A percentile compares a stretch with the other conserved stretches of the same genome.
Conservation (phyloP, 2,113 vertebrate species). For the Zosterops pallidus region DNA sequence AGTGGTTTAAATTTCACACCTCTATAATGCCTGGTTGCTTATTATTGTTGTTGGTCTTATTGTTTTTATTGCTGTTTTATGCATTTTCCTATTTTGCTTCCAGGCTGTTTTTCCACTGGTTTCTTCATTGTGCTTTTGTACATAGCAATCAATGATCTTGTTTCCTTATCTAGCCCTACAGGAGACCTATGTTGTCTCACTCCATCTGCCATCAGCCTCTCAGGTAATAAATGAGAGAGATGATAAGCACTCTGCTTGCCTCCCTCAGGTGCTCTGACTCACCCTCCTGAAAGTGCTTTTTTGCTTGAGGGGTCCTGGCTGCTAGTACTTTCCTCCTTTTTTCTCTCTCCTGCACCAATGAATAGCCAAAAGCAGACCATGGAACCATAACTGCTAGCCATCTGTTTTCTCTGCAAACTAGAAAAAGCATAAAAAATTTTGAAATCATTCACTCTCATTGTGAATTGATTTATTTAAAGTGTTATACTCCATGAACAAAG, state of each 20-base stretch:
- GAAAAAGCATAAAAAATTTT: background rate
- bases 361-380: constrained; percentile 18
- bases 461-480: constrained; percentile 9
- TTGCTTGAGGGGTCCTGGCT: constrained; percentile 13
- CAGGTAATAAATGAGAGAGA: constrained; percentile 58
- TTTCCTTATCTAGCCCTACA: constrained; percentile 33
- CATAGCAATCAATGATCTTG: constrained; percentile 19
- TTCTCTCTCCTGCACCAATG: constrained; percentile 28
- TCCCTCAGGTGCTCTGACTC: constrained; percentile 53
- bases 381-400: constrained; percentile 35
- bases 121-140: background rate
- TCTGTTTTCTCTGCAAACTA: constrained; percentile 43
- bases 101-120: background rate
- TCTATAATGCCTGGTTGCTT: background rate
- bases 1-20: background rate
- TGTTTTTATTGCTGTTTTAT: background rate
- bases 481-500: background rate
- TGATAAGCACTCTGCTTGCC: constrained; percentile 3
- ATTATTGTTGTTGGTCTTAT: background rate
- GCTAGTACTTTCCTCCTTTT: background rate
- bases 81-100: background rate
- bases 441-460: background rate
- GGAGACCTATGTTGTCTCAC: constrained; percentile 31
- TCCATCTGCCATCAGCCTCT: constrained; percentile 48
- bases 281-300: constrained; percentile 12